Percentiles rank a stretch among this genome's conserved stretches.
Evolutionary conservation across 2,797 vertebrate genomes (phyloP).

Genomic region (Ammospiza maritima): DNA sequence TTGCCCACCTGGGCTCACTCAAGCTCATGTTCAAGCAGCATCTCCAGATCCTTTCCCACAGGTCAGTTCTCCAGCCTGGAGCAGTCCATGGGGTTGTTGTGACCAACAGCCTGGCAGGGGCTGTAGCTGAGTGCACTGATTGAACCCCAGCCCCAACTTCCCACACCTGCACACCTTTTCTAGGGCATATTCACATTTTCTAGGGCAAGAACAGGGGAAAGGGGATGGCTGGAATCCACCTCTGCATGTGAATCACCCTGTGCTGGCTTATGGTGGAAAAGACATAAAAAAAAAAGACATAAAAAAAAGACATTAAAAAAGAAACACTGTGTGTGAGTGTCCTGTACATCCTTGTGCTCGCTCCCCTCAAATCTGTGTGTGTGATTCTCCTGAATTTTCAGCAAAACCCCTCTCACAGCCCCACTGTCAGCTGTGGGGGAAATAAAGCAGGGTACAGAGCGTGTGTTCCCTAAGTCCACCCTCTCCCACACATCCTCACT

Average conservation of each 20-base stretch:
- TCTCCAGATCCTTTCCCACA: not conserved
- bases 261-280: not conserved
- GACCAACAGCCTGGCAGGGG: not conserved
- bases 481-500: not conserved
- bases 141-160: not conserved
- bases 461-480: not conserved
- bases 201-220: not conserved
- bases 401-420: not conserved
- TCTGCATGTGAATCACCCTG: not conserved
- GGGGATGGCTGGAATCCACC: not conserved
- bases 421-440: fast-evolving
- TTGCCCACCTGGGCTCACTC: not conserved
- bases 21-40: not conserved
- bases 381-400: not conserved
- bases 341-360: fast-evolving
- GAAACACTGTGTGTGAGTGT: not conserved
- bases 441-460: fast-evolving
- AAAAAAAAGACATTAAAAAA: not conserved
- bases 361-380: not conserved
- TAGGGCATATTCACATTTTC: too few relatives aligned
- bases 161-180: not conserved
- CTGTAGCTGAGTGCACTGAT: not conserved
- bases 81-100: not conserved
- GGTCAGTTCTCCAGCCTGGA: not conserved
- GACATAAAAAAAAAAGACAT: not conserved